Evolutionary conservation across 2,797 vertebrate genomes (phyloP), one percentile per base, ranked within the genome.

Genomic region (Chelon auratus): DNA sequence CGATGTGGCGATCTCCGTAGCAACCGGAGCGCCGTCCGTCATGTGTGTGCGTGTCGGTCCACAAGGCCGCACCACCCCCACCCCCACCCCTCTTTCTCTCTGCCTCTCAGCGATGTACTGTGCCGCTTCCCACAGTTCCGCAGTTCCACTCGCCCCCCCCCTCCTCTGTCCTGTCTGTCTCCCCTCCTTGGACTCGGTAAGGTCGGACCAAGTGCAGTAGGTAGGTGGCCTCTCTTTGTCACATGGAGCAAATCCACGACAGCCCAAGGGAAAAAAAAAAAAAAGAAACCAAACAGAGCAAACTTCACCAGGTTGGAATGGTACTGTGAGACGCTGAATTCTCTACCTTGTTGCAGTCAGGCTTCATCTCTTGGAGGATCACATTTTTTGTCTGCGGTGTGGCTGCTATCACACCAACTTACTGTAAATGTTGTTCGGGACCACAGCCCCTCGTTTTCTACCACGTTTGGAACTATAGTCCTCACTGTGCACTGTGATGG

Each of bases 211-310:
- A 74, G 80, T 50, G 68, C 79, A 81, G 78, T 94, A 94, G 93
- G 93, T 94, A 94, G 93, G 93, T 94, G 91, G 79, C 81, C 74
- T 93, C 91, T 93, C 87, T 91, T 91, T 92, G 92, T 92, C 89
- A 89, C 87, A 77, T 17, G 85, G 89, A 89, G 83, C 62, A 82
- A 89, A 86, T 75, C 87, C 85, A 87, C 75, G 73, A 80, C 80
- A 76, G 80, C 52, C 55, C 53, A 60, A 15, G 3, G 24, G 54
- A n/a, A 7, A 36, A 26, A 26, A 7, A 36, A 26, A 26, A 26
- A 26, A 26, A 9, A n/a, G 13, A 52, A 20, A 55, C 1, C 0
- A 18, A 33, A 13, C 42, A 3, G 18, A 37, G 17, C 18, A 18
- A 47, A 55, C 11, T n/a, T 26, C 18, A 66, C 51, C 58, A 74